Evolutionary conservation across 2,113 vertebrate species (phyloP), one percentile per base, ranked within the genome.

Genomic region (Ramphastos sulfuratus): DNA sequence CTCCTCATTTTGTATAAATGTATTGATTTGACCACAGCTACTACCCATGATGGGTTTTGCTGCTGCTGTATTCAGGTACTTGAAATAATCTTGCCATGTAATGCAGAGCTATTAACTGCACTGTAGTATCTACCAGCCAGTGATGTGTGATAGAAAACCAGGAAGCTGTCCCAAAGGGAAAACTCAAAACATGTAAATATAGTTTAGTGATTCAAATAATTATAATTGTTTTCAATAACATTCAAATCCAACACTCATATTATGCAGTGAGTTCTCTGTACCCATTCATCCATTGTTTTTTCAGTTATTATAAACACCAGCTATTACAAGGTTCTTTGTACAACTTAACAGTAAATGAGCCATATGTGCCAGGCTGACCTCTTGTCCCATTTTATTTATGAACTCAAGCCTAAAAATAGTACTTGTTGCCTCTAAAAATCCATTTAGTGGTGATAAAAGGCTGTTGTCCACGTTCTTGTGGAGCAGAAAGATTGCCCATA

Each of bases 181-280:
- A 79, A 66, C 71, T 72, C 50, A n/a, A 87, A 91, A 69, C 52
- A 94, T 70, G 78, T 89, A 95, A 95, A 94, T 87, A 91, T 10
- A 76, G 27, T 66, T 81, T 42, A 77, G 87, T 42, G 50, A 80
- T 69, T 95, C 74, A 93, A 89, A 82, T 92, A 93, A 91, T 94
- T 84, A 7, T 56, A 78, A 87, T 85, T 89, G 71, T 94, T 89
- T 95, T 85, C 84, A 82, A 48, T 92, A 87, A 63, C 74, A 76
- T 37, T 90, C 27, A 89, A 64, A 95, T 48, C 33, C 64, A 83
- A 42, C 65, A 46, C 77, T 77, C 60, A 46, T 73, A 95, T 94
- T 46, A 93, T 58, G 60, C 76, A 84, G 94, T 80, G 87, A 85
- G 79, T 93, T 92, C 81, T 75, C 71, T 58, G 67, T 70, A 76